A percentile compares a stretch with the other conserved stretches of the same genome.
phyloP scores from a whole-genome alignment of 2,797 vertebrate genomes.

The Urophycis tenuis region DNA sequence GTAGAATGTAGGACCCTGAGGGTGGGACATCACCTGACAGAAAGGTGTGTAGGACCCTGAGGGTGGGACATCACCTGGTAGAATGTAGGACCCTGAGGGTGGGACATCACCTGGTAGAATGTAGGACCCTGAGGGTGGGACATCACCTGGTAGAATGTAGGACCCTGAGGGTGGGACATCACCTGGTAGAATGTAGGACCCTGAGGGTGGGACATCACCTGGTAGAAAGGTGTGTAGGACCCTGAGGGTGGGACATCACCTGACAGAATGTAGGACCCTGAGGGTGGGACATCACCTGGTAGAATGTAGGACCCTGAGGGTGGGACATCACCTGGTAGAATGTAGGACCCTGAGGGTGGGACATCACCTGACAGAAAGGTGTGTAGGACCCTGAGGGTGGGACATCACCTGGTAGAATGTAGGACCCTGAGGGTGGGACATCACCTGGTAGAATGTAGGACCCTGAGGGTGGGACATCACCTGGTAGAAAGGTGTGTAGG shows the following conservation, averaged over 20 bases:
- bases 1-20: no score
- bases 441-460: no score
- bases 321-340: conserved; percentile 38
- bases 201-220: conserved; percentile 93
- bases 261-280: no score
- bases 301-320: conserved; percentile 64
- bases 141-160: conserved; percentile 91
- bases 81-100: conserved; percentile 56
- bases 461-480: no score
- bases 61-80: conserved; percentile 88
- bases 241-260: conserved; percentile 28
- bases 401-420: conserved; percentile 95
- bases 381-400: conserved; percentile 11
- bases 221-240: conserved; percentile 83
- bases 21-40: conserved; percentile 96
- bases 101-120: no score
- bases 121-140: no score
- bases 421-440: conserved; percentile 18
- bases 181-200: no score
- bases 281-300: conserved; percentile 96
- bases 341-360: no score
- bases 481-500: conserved; percentile 86
- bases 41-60: conserved; percentile 70
- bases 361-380: conserved; percentile 98
- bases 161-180: conserved; percentile 25